Percentiles rank a stretch among this genome's conserved stretches.
Evolutionary conservation across 2,888 invertebrate genomes (phyloP).

Genomic region (Dynastes hyllus): DNA sequence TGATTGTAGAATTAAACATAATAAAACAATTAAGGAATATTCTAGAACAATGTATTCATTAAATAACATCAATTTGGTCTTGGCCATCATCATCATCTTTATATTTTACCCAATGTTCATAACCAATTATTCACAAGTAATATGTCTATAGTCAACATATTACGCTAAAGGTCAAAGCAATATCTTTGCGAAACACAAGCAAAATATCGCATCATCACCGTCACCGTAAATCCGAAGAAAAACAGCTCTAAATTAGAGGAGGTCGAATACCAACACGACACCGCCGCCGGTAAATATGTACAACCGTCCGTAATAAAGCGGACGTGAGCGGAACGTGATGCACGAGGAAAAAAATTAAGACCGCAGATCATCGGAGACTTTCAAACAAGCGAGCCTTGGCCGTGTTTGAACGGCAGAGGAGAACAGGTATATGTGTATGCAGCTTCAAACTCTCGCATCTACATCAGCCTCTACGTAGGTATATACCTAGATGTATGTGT

Average conservation of each 20-base stretch:
- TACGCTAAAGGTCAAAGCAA: background rate
- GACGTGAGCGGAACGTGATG: constrained; percentile 1
- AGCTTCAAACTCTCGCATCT: no score
- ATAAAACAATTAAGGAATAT: no score
- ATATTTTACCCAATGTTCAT: no score
- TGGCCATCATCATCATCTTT: no score
- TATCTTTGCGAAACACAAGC: background rate
- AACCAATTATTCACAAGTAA: no score
- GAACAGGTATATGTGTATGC: constrained; percentile 56
- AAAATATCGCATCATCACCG: constrained; percentile 5
- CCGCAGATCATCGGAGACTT: constrained; percentile 48
- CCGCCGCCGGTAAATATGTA: background rate
- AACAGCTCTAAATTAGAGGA: constrained; percentile 34
- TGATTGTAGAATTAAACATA: no score
- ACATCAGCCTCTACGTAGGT: background rate
- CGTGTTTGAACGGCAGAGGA: constrained; percentile 61
- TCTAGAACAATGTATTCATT: no score
- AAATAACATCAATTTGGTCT: no score
- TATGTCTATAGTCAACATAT: no score
- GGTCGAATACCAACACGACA: constrained; percentile 21
- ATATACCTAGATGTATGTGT: constrained; percentile 10
- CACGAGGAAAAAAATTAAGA: constrained; percentile 44
- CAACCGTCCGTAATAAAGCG: background rate
- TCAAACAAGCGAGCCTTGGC: constrained; percentile 61
- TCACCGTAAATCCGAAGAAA: constrained; percentile 25